Percentiles rank a stretch among this genome's conserved stretches.
Conservation (phyloP, 2,888 invertebrate genomes). For the Baronia brevicornis region DNA sequence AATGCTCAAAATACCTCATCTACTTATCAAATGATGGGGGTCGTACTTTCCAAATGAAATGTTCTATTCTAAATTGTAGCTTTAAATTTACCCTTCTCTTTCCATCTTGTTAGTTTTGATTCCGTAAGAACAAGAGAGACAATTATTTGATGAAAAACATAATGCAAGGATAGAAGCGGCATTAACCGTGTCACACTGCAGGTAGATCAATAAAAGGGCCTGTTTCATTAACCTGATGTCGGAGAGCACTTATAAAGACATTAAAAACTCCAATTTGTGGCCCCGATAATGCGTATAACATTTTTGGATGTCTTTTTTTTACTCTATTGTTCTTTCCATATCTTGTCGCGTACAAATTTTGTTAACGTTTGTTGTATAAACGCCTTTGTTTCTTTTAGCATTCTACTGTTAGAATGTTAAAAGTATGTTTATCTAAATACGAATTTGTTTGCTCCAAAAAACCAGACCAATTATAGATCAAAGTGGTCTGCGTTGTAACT, state of each 20-base stretch:
- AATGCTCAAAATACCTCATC: conserved; percentile 61
- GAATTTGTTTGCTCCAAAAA: too few species aligned
- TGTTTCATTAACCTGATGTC: conserved; percentile 67
- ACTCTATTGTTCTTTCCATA: conserved; percentile 21
- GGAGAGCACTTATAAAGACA: conserved; percentile 73
- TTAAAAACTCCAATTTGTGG: conserved; percentile 53
- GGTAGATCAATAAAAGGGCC: conserved; percentile 71
- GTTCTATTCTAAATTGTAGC: conserved; percentile 51
- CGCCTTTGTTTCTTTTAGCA: too few species aligned
- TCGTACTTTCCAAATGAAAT: conserved; percentile 63
- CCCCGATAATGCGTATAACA: conserved; percentile 29
- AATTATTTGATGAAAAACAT: conserved; percentile 64
- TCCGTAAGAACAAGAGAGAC: conserved; percentile 35
- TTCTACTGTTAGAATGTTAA: too few species aligned
- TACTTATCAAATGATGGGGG: conserved; percentile 70
- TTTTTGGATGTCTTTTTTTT: conserved; percentile 32
- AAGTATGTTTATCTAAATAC: too few species aligned
- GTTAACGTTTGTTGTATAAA: conserved; percentile 1
- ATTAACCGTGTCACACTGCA: conserved; percentile 63
- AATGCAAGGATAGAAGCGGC: conserved; percentile 59
- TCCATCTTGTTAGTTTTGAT: conserved; percentile 23
- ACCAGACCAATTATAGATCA: too few species aligned
- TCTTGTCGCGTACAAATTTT: conserved; percentile 19
- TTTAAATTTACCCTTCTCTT: conserved; percentile 35
- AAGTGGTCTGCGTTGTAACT: too few species aligned